Evolutionary conservation across 2,113 vertebrate species (phyloP), one percentile per base, ranked within the genome.

Genomic region (Rhagologus leucostigma): DNA sequence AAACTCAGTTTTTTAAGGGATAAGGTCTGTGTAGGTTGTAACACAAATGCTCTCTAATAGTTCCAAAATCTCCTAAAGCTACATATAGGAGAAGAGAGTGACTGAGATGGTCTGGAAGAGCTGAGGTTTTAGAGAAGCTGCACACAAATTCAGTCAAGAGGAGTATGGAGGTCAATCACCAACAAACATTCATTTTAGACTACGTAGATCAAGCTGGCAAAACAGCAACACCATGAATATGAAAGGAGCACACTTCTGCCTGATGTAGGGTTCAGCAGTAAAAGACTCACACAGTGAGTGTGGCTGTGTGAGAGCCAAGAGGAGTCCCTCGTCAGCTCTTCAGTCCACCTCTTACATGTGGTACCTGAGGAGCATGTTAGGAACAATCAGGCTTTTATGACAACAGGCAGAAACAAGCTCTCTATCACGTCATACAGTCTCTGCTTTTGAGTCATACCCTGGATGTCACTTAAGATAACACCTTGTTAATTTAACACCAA

Each of bases 141-240:
- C 47, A 57, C 13, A 29, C 4, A 24, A 82, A 65, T 64, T 65
- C 57, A 73, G n/a, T 9, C 30, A 44, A 30, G 33, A 68, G n/a
- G 24, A 32, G 7, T 11, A 59, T 3, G 6, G 24, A 87, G 16
- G 69, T 22, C 0, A 1, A 46, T 46, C 32, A 27, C 20, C 1
- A 2, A 33, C 7, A 82, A 49, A 15, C 0, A 0, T 23, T 91
- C 26, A 63, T 26, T 75, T 92, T n/a, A 65, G 69, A 65, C 20
- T 11, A n/a, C 0, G 0, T 1, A n/a, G 27, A 37, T 37, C 41
- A 69, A 53, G 19, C 49, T 77, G 63, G 74, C 32, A 76, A 83
- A 81, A 44, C 0, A 86, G 15, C 29, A 86, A 18, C 6, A n/a
- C 3, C 8, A 11, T 1, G 15, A 74, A 7, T 11, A n/a, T 37